Conservation (phyloP, 2,113 vertebrate species). For the Chunga burmeisteri region DNA sequence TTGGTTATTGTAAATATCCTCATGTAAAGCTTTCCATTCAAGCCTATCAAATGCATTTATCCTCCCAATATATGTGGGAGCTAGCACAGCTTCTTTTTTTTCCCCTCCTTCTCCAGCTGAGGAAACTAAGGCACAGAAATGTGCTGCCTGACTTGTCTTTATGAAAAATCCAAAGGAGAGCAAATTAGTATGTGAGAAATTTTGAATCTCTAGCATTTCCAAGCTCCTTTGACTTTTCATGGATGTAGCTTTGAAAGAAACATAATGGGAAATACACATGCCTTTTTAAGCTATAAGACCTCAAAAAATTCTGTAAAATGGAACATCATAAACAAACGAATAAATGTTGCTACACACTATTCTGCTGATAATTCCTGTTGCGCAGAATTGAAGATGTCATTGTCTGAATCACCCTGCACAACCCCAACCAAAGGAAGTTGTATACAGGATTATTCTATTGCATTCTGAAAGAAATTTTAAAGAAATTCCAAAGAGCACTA, state of each 20-base stretch:
- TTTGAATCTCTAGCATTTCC: conserved; percentile 48
- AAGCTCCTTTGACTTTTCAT: conserved; percentile 19
- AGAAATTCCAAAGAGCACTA: not conserved
- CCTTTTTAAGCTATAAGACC: conserved; percentile 7
- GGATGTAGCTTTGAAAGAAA: conserved; percentile 32
- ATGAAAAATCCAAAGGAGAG: conserved; percentile 45
- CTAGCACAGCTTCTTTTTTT: conserved; percentile 42
- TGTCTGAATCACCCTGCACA: conserved; percentile 2
- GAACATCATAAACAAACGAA: conserved; percentile 27
- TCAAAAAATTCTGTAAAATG: conserved; percentile 3
- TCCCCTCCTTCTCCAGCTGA: conserved; percentile 29
- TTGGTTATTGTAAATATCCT: conserved; percentile 19
- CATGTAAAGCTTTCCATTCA: conserved; percentile 15
- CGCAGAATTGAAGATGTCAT: not conserved
- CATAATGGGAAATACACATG: conserved; percentile 23
- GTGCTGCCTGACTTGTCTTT: conserved; percentile 30
- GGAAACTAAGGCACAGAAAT: conserved; percentile 60
- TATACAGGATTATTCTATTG: not conserved
- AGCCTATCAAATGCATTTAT: not conserved
- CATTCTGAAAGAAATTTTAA: conserved; percentile 21
- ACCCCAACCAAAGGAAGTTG: not conserved
- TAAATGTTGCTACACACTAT: not conserved
- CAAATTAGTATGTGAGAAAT: conserved; percentile 46
- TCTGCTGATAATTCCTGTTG: not conserved
- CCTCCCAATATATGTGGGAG: conserved; percentile 19